Evolutionary conservation across 2,888 invertebrate species (phyloP).

Genomic region (Hyposoter didymator): DNA sequence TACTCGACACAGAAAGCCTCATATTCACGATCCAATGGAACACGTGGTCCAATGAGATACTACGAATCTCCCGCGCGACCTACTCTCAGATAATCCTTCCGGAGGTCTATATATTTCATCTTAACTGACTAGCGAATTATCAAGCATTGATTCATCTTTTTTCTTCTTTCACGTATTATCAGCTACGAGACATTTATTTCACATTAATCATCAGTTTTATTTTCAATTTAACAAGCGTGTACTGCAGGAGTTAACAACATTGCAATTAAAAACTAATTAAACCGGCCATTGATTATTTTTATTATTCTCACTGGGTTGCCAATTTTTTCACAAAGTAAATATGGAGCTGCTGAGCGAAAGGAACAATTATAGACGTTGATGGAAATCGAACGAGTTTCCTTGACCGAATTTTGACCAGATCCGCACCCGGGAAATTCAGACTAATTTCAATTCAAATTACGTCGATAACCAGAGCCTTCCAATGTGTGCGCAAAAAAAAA

Average conservation of each 20-base stretch:
- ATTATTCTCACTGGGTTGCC: neutral
- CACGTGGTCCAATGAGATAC: slow-evolving; percentile 53
- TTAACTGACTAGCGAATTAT: slow-evolving; percentile 5
- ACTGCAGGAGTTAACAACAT: neutral
- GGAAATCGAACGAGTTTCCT: neutral
- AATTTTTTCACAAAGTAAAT: neutral
- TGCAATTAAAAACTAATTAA: slow-evolving; percentile 5
- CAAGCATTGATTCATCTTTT: slow-evolving; percentile 27
- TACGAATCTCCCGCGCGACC: slow-evolving; percentile 36
- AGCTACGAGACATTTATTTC: slow-evolving; percentile 3
- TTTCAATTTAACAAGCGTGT: neutral
- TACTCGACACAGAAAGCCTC: slow-evolving; percentile 5
- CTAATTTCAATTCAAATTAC: neutral
- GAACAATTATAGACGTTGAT: neutral
- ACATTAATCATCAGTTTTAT: slow-evolving; percentile 5
- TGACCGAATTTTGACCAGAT: neutral
- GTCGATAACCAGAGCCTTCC: neutral
- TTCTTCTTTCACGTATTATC: neutral
- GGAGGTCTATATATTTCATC: slow-evolving; percentile 27
- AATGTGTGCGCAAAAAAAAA: neutral
- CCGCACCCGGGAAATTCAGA: neutral
- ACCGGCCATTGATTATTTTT: neutral
- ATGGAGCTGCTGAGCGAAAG: neutral
- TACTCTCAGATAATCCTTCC: slow-evolving; percentile 49
- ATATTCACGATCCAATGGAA: neutral